Evolutionary conservation across 2,113 vertebrate species (phyloP).

Genomic region (Kryptolebias marmoratus): DNA sequence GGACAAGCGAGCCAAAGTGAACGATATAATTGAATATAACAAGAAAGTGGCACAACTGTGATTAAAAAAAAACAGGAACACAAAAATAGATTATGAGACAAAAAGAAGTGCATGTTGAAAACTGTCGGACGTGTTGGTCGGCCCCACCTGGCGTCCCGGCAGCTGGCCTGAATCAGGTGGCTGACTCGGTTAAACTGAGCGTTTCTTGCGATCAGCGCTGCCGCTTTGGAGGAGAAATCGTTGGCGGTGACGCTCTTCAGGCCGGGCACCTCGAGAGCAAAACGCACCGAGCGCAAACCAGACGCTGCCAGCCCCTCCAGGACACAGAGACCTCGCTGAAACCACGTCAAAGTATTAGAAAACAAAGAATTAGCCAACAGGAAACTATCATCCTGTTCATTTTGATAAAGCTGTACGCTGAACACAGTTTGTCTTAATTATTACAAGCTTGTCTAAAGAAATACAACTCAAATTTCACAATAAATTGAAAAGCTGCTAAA

Average conservation of each 20-base stretch:
- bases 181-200: conserved; percentile 83
- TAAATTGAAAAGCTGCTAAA: too few relatives aligned
- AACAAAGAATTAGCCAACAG: not conserved
- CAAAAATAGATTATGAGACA: too few relatives aligned
- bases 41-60: too few relatives aligned
- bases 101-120: not conserved
- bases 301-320: conserved; percentile 92
- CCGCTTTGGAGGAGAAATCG: conserved; percentile 86
- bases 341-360: not conserved
- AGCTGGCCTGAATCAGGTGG: conserved; percentile 84
- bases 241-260: conserved; percentile 87
- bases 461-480: too few relatives aligned
- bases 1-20: not conserved
- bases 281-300: conserved; percentile 90
- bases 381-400: not conserved
- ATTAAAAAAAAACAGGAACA: not conserved
- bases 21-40: not conserved
- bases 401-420: not conserved
- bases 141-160: conserved; percentile 87
- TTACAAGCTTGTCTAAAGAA: too few relatives aligned
- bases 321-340: conserved; percentile 77
- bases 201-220: conserved; percentile 84
- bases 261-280: conserved; percentile 90
- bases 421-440: too few relatives aligned
- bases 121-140: not conserved